These are phyloP conservation scores for Argyresthia albistria DNA, from an alignment of 2,888 invertebrate species.

Conservation along the genomic window DNA sequence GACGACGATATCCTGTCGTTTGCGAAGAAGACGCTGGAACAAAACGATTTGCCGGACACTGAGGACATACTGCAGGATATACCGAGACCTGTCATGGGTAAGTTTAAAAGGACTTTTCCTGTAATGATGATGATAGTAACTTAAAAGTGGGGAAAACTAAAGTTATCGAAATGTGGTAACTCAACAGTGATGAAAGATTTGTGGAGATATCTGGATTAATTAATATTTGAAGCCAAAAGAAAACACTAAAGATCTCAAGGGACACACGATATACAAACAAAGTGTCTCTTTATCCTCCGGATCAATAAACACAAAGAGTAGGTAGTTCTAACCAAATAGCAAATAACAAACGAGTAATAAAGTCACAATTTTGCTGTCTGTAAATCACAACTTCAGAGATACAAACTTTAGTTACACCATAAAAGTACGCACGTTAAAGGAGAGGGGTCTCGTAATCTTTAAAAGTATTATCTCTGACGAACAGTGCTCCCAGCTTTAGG, in stretches of 20 bases:
- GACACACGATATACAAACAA: no score
- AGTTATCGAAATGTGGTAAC: no score
- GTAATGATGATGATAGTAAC: no score
- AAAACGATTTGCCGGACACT: conserved; percentile 45
- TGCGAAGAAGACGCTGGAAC: conserved; percentile 53
- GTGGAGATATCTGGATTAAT: background rate
- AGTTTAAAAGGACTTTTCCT: conserved; percentile 14
- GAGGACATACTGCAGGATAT: conserved; percentile 45
- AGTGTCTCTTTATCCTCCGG: no score
- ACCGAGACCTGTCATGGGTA: conserved; percentile 36
- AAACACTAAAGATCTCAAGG: background rate
- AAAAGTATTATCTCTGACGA: background rate
- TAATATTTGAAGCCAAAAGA: background rate
- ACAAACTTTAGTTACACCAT: background rate
- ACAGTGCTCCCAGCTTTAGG: background rate
- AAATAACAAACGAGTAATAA: no score
- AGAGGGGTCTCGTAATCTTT: background rate
- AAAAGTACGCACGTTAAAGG: no score
- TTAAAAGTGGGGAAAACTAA: no score
- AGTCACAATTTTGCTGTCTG: no score
- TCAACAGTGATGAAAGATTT: no score
- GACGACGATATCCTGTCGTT: conserved; percentile 55
- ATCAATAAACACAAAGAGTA: background rate
- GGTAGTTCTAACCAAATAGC: background rate
- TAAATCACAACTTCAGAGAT: background rate